Percentiles rank a stretch among this genome's conserved stretches.
These are phyloP conservation scores for Andrena bucephala DNA, from an alignment of 2,888 invertebrate genomes.

Conservation along the genomic window DNA sequence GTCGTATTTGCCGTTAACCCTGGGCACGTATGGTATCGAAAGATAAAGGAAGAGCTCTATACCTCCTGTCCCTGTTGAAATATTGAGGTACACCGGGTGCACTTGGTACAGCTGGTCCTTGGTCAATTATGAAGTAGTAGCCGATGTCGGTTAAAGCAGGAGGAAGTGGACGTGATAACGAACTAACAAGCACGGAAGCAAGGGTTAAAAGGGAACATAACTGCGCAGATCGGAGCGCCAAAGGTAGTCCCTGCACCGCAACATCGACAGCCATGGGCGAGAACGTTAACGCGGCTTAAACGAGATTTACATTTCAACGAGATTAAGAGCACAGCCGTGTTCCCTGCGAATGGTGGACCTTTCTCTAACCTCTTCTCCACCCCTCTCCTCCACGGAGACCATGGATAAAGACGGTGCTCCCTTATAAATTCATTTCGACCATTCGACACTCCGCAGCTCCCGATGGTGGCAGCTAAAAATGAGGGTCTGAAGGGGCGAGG, in stretches of 20 bases:
- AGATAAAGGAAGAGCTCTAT: too few species aligned
- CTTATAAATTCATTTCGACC: constrained; percentile 55
- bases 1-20: constrained; percentile 8
- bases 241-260: not conserved
- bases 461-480: constrained; percentile 1
- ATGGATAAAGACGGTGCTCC: not conserved
- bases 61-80: too few species aligned
- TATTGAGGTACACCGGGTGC: too few species aligned
- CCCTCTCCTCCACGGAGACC: not conserved
- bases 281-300: constrained; percentile 42
- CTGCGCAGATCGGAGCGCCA: constrained; percentile 16
- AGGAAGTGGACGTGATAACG: not conserved
- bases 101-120: too few species aligned
- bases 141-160: too few species aligned
- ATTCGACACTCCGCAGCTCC: constrained; percentile 34
- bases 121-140: too few species aligned
- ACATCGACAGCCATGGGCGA: constrained; percentile 27
- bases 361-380: not conserved
- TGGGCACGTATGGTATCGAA: too few species aligned
- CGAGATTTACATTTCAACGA: constrained; percentile 51
- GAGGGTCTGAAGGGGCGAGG: not conserved
- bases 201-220: not conserved
- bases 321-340: constrained; percentile 52
- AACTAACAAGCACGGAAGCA: not conserved
- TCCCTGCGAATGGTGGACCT: constrained; percentile 31